Evolutionary conservation across 2,797 vertebrate genomes (phyloP), one percentile per base, ranked within the genome.

Genomic region (Crocodylus rhombifer): DNA sequence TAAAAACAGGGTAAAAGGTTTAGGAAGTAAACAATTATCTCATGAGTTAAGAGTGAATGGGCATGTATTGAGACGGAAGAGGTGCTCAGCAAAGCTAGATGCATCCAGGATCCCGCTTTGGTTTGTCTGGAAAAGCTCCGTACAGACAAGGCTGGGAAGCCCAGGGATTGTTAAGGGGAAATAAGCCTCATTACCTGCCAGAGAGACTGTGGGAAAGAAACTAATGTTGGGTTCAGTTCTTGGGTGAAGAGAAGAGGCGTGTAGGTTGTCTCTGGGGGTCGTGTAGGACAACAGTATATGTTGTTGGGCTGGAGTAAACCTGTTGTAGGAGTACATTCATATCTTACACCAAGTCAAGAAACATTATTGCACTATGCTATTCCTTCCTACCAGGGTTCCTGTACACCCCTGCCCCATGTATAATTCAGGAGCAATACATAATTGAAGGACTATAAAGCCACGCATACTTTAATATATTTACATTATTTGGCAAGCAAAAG

Each of bases 401-500:
- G 78, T 3, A 0, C 88, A 81, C 92, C 86, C 75, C 73, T 77
- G 77, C 79, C 75, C 89, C 77, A 92, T 97, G 3, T 83, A 92
- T 93, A 94, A 97, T 96, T 94, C 96, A 97, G 62, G 15, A 36
- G 64, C 75, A 55, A 95, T 96, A 57, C 92, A 95, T 97, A 95
- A 97, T 95, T 97, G 73, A 96, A 93, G 87, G 23, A 14, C 81
- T 91, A 25, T 84, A 92, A 95, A 94, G 91, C 92, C 78, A 80
- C 36, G 33, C 80, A 94, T 87, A 77, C 81, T 95, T 94, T 94
- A 73, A 33, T 92, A 58, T 91, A 90, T 96, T 94, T 86, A 93
- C 89, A 88, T 92, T 65, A 76, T 87, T 89, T 67, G 69, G 74
- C 87, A 88, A 91, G 83, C 42, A 77, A 77, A 71, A 23, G 69